Conservation (phyloP, 2,113 vertebrate genomes). For the Gymnobelideus leadbeateri region DNA sequence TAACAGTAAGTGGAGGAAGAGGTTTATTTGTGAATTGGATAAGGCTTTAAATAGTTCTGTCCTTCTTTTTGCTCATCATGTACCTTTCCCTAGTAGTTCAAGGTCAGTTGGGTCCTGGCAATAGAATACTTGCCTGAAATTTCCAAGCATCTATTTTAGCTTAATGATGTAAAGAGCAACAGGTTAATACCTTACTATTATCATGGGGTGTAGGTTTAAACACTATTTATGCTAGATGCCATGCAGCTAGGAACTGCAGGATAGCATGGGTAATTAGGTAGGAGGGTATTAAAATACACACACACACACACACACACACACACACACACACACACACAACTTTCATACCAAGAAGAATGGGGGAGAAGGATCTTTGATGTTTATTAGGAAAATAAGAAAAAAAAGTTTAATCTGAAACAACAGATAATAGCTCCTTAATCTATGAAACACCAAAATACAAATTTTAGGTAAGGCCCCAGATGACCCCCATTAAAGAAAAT, state of each 20-base stretch:
- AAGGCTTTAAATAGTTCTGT: background rate
- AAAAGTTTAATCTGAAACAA: conserved; percentile 70
- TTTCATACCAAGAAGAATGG: conserved; percentile 62
- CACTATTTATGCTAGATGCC: conserved; percentile 55
- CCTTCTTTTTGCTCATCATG: background rate
- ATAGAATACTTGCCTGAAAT: conserved; percentile 27
- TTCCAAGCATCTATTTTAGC: background rate
- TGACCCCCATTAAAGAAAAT: conserved; percentile 75
- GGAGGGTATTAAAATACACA: conserved; percentile 52
- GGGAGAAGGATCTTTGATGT: conserved; percentile 71
- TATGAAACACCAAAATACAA: conserved; percentile 78
- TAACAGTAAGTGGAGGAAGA: background rate
- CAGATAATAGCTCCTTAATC: conserved; percentile 75
- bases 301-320: too few relatives aligned
- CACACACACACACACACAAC: background rate
- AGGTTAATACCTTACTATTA: conserved; percentile 65
- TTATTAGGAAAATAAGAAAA: conserved; percentile 75
- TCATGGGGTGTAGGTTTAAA: conserved; percentile 45
- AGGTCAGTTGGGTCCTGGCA: background rate
- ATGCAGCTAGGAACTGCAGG: conserved; percentile 60
- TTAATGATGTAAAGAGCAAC: conserved; percentile 58
- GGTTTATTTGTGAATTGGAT: conserved; percentile 11
- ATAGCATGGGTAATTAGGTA: conserved; percentile 76
- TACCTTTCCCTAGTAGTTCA: background rate
- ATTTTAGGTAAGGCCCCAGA: conserved; percentile 77